Conservation (phyloP, 1,140 invertebrate species). For the Macrobrachium rosenbergii region DNA sequence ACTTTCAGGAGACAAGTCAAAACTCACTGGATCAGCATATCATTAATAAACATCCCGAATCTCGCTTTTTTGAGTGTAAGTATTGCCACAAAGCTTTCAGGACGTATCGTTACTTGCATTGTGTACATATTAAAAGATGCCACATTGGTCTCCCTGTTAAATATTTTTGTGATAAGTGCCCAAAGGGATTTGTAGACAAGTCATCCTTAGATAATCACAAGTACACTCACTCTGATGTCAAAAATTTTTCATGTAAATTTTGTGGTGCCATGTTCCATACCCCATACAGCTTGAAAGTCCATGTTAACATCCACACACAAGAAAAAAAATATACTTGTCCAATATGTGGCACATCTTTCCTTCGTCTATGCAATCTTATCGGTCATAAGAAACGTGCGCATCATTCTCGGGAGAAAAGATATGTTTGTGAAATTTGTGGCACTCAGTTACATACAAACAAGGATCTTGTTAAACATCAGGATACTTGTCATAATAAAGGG, state of each 20-base stretch:
- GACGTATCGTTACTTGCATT: constrained; percentile 13
- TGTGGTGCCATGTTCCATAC: neutral
- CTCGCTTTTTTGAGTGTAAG: constrained; percentile 5
- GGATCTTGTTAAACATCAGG: neutral
- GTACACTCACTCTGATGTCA: neutral
- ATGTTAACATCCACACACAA: constrained; percentile 4
- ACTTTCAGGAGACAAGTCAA: constrained; percentile 2
- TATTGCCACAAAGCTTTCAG: constrained; percentile 13
- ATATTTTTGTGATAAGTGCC: neutral
- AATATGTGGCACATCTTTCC: neutral
- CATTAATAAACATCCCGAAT: constrained; percentile 9
- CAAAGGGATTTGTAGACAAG: constrained; percentile 6
- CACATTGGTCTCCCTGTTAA: constrained; percentile 14
- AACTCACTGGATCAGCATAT: constrained; percentile 8
- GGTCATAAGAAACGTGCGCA: constrained; percentile 11
- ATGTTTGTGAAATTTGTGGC: constrained; percentile 7
- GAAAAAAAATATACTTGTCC: constrained; percentile 2
- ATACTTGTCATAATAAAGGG: neutral
- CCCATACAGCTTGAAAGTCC: constrained; percentile 9
- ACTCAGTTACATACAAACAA: neutral
- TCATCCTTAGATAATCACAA: constrained; percentile 1
- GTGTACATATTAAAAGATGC: constrained; percentile 8
- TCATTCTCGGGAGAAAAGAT: neutral
- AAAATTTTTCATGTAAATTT: constrained; percentile 9
- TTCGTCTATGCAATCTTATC: neutral